Percentiles rank a stretch among this genome's conserved stretches.
These are phyloP conservation scores for Chesias legatella DNA, from an alignment of 2,888 invertebrate species.

Conservation along the genomic window DNA sequence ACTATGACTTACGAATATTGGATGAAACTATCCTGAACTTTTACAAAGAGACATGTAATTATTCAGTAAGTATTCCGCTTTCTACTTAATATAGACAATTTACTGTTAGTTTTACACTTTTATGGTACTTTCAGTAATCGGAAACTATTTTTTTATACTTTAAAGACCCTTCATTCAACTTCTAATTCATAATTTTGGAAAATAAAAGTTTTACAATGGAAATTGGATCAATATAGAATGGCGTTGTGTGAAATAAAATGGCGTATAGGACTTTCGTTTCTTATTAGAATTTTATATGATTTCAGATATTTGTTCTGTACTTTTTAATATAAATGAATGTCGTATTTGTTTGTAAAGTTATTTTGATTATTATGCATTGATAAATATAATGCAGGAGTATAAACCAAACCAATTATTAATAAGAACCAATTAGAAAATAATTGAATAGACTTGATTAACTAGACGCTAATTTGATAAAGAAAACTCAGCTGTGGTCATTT, in stretches of 20 bases:
- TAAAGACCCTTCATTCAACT: neutral
- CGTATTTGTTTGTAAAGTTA: too few relatives aligned
- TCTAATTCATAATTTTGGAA: slow-evolving; percentile 1
- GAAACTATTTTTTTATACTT: neutral
- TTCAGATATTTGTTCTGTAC: slow-evolving; percentile 11
- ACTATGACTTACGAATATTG: slow-evolving; percentile 11
- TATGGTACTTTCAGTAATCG: neutral
- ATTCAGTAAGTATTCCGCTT: slow-evolving; percentile 11
- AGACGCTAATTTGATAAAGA: too few relatives aligned
- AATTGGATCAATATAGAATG: slow-evolving; percentile 16
- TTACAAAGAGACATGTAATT: slow-evolving; percentile 20
- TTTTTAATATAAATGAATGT: too few relatives aligned
- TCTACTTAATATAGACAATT: neutral
- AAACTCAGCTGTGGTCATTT: too few relatives aligned
- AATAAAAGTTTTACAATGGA: slow-evolving; percentile 8
- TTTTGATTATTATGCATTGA: too few relatives aligned
- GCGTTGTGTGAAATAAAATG: neutral
- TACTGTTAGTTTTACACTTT: neutral
- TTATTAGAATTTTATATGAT: neutral
- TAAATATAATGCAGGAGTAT: too few relatives aligned
- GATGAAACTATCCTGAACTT: slow-evolving; percentile 12
- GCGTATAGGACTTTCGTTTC: too few relatives aligned
- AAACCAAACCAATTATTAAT: too few relatives aligned
- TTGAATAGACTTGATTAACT: too few relatives aligned
- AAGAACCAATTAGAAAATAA: too few relatives aligned